Conservation (phyloP, 2,888 invertebrate species). For the Melolontha melolontha region DNA sequence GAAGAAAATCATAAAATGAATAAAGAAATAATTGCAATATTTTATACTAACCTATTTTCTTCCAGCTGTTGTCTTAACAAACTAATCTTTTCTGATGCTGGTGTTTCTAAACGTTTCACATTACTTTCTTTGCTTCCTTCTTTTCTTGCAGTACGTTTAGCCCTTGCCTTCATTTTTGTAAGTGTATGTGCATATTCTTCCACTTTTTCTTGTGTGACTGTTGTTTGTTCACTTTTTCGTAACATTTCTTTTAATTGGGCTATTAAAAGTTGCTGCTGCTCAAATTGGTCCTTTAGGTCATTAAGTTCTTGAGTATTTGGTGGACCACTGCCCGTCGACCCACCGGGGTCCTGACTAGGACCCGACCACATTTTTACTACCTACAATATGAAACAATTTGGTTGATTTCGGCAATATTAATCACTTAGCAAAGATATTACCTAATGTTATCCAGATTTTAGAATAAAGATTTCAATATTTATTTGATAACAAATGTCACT, state of each 20-base stretch:
- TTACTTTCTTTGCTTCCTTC: slow-evolving; percentile 47
- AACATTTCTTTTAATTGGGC: slow-evolving; percentile 65
- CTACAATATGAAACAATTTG: slow-evolving; percentile 12
- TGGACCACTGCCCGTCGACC: slow-evolving; percentile 32
- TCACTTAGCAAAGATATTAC: slow-evolving; percentile 1
- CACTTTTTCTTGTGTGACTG: slow-evolving; percentile 63
- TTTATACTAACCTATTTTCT: slow-evolving; percentile 65
- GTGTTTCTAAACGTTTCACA: slow-evolving; percentile 57
- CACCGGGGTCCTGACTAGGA: slow-evolving; percentile 53
- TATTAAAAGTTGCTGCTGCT: slow-evolving; percentile 63
- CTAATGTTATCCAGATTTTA: slow-evolving; percentile 33
- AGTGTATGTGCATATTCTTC: slow-evolving; percentile 64
- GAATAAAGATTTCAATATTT: slow-evolving; percentile 15
- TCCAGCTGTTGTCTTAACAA: slow-evolving; percentile 69
- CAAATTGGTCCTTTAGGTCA: slow-evolving; percentile 62
- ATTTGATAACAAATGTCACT: slow-evolving; percentile 35
- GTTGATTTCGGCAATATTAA: neutral
- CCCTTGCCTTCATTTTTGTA: slow-evolving; percentile 61
- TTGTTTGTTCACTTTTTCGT: slow-evolving; percentile 61
- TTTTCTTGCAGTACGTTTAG: slow-evolving; percentile 56
- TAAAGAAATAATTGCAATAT: slow-evolving; percentile 1
- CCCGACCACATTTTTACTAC: slow-evolving; percentile 60
- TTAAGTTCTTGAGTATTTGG: slow-evolving; percentile 54
- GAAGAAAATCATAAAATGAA: slow-evolving; percentile 44
- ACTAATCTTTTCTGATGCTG: slow-evolving; percentile 68